Base-by-base conservation (phyloP, 1,140 invertebrate genomes). In the Dendroctonus valens region DNA sequence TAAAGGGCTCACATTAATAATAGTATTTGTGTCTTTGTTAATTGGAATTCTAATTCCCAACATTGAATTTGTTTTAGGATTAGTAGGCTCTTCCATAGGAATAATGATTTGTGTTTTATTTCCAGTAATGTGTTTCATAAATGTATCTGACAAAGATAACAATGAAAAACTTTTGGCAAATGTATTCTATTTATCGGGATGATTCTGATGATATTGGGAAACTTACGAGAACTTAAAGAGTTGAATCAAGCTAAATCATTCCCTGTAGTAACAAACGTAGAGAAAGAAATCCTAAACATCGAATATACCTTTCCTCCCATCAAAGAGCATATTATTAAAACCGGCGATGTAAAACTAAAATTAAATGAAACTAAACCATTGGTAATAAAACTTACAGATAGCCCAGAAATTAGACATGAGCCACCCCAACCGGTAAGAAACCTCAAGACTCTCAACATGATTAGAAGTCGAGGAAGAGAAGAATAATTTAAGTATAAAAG, bases 51-150 rank as follows among this genome's bases (percentile, higher is more conserved):
- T 92, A 46, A 85, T 94, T 70, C 92, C 92, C 14, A 92, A 90
- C 74, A 94, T 98, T 66, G 96, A 98, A 81, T 85, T 97, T 71
- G 91, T 98, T 52, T 83, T 98, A 38, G 94, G 94, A 5, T 78
- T 98, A 40, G 88, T 95, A 57, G 96, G 96, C 9, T 94, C 96
- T 9, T 97, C 96, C 8, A 94, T 96, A 70, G 96, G 96, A 5
- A 91, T 94, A n/a, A 85, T 94, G 61, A 92, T 97, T 68, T 97
- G 94, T 73, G 85, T 96, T 11, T 90, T 97, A 72, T 91, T 97
- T 75, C 96, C 96, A 0, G 89, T 93, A 2, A 83, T 85, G 7
- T 88, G 87, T 74, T 91, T 91, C 70, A 83, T 90, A 42, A 84
- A 87, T 44, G 83, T 91, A 46, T 87, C 86, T 7, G 84, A 80